Percentiles rank a stretch among this genome's conserved stretches.
Evolutionary conservation across 2,888 invertebrate genomes (phyloP).

Genomic region (Mythimna ferrago): DNA sequence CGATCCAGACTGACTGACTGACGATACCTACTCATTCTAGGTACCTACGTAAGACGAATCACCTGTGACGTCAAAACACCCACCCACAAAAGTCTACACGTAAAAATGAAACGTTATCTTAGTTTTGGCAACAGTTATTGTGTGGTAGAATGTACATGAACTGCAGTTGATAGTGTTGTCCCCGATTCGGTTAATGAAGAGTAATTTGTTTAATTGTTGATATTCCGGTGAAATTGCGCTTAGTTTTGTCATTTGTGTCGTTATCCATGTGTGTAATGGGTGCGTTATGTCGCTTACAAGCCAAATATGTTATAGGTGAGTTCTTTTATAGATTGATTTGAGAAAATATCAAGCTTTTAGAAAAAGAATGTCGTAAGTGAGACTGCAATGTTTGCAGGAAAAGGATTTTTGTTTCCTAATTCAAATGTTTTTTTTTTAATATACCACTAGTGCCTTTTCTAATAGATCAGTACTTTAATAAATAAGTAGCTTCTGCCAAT

Average conservation of each 20-base stretch:
- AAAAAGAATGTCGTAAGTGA: no score
- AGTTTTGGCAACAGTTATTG: conserved; percentile 64
- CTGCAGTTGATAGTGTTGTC: conserved; percentile 54
- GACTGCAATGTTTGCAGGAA: no score
- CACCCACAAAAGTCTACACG: conserved; percentile 48
- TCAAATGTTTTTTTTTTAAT: no score
- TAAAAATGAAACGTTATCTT: conserved; percentile 56
- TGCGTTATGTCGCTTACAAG: conserved; percentile 86
- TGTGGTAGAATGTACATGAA: conserved; percentile 50
- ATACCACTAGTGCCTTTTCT: no score
- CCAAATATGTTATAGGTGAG: conserved; percentile 87
- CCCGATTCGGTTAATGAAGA: conserved; percentile 61
- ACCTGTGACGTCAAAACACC: conserved; percentile 66
- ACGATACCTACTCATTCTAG: conserved; percentile 26
- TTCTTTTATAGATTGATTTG: not conserved
- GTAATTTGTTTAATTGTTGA: conserved; percentile 62
- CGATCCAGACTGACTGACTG: conserved; percentile 47
- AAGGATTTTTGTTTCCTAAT: no score
- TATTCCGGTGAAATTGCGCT: conserved; percentile 57
- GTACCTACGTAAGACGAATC: conserved; percentile 53
- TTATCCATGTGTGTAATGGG: conserved; percentile 86
- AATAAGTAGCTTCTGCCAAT: no score
- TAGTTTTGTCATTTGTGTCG: conserved; percentile 41
- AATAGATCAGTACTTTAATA: no score
- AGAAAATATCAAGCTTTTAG: not conserved